phyloP scores from a whole-genome alignment of 2,113 vertebrate genomes.

The Entomyzon cyanotis region DNA sequence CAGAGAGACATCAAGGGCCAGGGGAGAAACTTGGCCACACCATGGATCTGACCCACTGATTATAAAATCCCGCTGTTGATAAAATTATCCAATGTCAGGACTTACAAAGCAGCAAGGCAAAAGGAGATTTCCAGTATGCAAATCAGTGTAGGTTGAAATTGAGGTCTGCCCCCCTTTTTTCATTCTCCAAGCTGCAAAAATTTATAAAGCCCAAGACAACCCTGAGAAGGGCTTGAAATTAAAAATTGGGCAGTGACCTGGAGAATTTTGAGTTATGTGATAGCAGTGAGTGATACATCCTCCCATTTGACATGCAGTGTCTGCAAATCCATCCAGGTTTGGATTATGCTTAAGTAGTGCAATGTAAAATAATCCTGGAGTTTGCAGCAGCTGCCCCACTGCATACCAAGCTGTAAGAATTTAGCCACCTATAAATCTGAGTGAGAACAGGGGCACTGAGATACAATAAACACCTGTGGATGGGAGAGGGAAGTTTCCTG shows the following conservation, averaged over 20 bases:
- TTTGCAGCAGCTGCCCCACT: neutral
- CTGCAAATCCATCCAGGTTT: neutral
- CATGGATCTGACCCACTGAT: neutral
- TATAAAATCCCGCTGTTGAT: neutral
- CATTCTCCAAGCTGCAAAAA: neutral
- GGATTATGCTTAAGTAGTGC: neutral
- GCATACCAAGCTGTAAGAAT: neutral
- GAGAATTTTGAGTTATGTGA: neutral
- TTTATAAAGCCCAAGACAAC: neutral
- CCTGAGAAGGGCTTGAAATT: neutral
- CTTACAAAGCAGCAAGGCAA: neutral
- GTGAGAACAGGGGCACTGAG: neutral
- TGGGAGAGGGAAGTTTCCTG: neutral
- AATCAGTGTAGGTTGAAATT: neutral
- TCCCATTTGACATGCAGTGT: neutral
- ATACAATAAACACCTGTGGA: neutral
- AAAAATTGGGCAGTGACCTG: neutral
- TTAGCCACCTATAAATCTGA: neutral
- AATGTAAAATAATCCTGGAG: neutral
- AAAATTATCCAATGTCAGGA: neutral
- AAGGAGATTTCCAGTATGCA: neutral
- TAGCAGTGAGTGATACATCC: neutral
- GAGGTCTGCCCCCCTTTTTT: neutral
- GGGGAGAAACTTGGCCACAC: neutral
- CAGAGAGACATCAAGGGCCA: neutral